A percentile compares a stretch with the other conserved stretches of the same genome.
Evolutionary conservation across 2,113 vertebrate genomes (phyloP).

Genomic region (Datnioides undecimradiatus): DNA sequence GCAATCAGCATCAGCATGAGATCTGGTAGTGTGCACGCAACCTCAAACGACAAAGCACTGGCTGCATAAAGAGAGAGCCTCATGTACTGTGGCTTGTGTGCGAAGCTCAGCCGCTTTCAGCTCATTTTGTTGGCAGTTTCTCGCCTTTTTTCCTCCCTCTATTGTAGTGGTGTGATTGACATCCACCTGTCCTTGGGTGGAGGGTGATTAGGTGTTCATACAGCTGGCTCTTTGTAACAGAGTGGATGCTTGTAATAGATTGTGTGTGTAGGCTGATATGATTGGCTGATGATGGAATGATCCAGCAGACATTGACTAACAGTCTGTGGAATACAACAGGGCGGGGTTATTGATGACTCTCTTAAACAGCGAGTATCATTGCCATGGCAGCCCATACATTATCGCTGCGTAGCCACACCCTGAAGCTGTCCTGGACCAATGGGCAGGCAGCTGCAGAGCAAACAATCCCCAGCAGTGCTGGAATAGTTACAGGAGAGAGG

Average conservation of each 20-base stretch:
- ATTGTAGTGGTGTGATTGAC: constrained; percentile 46
- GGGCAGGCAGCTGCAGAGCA: constrained; percentile 60
- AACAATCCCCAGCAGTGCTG: constrained; percentile 65
- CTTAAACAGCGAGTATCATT: constrained; percentile 77
- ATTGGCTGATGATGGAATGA: constrained; percentile 71
- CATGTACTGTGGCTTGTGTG: constrained; percentile 1
- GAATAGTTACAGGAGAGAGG: constrained; percentile 50
- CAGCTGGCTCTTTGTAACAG: constrained; percentile 47
- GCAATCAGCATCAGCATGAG: constrained; percentile 60
- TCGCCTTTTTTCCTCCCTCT: background rate
- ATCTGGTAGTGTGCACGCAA: constrained; percentile 43
- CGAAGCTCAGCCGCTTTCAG: background rate
- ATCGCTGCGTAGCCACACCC: constrained; percentile 50
- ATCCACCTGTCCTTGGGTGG: constrained; percentile 66
- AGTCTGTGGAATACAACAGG: constrained; percentile 61
- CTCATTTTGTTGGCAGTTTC: background rate
- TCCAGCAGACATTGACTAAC: constrained; percentile 68
- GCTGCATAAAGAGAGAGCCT: constrained; percentile 13
- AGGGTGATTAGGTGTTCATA: constrained; percentile 60
- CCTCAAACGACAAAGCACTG: constrained; percentile 35
- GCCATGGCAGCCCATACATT: constrained; percentile 78
- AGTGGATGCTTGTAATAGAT: constrained; percentile 63
- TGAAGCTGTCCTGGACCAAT: constrained; percentile 54
- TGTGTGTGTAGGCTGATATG: constrained; percentile 51
- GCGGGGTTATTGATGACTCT: constrained; percentile 79